Conservation (phyloP, 2,113 vertebrate genomes). For the Lucifuga dentata region DNA sequence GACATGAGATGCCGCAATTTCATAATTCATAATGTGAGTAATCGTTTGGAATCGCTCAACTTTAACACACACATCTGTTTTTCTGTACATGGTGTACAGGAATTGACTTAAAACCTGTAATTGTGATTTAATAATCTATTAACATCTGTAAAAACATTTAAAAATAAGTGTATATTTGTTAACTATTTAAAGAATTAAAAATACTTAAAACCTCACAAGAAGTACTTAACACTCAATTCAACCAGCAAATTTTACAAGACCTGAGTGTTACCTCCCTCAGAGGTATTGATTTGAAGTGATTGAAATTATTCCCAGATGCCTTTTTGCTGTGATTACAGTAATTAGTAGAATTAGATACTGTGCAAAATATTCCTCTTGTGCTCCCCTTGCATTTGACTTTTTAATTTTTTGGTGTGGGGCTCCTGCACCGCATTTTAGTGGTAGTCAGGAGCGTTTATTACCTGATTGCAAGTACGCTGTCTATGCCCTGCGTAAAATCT, state of each 20-base stretch:
- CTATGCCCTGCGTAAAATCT: conserved; percentile 11
- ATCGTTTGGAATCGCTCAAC: too few relatives aligned
- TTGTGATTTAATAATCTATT: conserved; percentile 13
- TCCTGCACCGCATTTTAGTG: neutral
- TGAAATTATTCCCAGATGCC: conserved; percentile 50
- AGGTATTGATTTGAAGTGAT: conserved; percentile 49
- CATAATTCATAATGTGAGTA: too few relatives aligned
- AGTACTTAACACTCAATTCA: conserved; percentile 23
- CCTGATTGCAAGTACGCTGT: neutral
- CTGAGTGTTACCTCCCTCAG: neutral
- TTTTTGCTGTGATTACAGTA: conserved; percentile 62
- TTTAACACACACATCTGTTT: neutral
- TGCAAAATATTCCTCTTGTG: conserved; percentile 53
- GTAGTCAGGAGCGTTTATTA: conserved; percentile 11
- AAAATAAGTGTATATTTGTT: conserved; percentile 35
- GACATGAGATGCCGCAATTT: neutral
- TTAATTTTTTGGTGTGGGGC: neutral
- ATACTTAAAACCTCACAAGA: neutral
- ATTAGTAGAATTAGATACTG: conserved; percentile 53
- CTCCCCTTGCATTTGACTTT: conserved; percentile 36
- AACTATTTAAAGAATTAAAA: conserved; percentile 45
- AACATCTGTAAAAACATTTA: conserved; percentile 27
- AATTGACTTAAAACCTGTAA: conserved; percentile 8
- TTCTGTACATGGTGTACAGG: conserved; percentile 7
- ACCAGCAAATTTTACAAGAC: conserved; percentile 7